phyloP scores from a whole-genome alignment of 2,888 invertebrate species.

The Taenaris catops region DNA sequence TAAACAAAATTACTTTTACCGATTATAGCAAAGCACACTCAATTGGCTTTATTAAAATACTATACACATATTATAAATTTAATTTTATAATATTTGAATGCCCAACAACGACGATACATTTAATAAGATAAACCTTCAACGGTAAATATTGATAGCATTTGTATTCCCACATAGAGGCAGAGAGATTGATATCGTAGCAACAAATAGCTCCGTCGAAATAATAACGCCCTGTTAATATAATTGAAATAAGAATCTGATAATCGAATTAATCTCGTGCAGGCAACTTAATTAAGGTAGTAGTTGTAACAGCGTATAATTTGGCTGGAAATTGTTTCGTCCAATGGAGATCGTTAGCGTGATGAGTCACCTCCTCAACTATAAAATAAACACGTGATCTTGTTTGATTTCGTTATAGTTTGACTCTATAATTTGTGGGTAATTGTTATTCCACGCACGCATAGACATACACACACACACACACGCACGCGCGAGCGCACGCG shows the following conservation, averaged over 20 bases:
- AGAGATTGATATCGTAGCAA: conserved; percentile 31
- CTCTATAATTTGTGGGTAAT: conserved; percentile 8
- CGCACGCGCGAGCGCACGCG: too few relatives aligned
- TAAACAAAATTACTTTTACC: too few relatives aligned
- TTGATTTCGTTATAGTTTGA: conserved; percentile 61
- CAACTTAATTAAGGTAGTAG: conserved; percentile 68
- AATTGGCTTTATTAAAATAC: too few relatives aligned
- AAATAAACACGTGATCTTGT: conserved; percentile 65
- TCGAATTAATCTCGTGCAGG: conserved; percentile 67
- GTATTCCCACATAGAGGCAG: conserved; percentile 10
- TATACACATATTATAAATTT: too few relatives aligned
- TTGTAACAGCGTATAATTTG: conserved; percentile 71
- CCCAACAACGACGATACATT: conserved; percentile 9
- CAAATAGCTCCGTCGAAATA: conserved; percentile 54
- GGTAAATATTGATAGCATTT: conserved; percentile 14
- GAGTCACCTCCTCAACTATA: conserved; percentile 45
- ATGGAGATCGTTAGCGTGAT: conserved; percentile 59
- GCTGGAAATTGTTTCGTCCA: conserved; percentile 69
- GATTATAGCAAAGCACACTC: too few relatives aligned
- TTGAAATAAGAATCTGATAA: conserved; percentile 71
- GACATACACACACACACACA: too few relatives aligned
- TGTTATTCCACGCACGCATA: too few relatives aligned
- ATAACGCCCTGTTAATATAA: conserved; percentile 58
- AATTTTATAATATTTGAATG: too few relatives aligned
- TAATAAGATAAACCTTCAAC: conserved; percentile 11